Evolutionary conservation across 1,140 invertebrate species (phyloP), one percentile per base, ranked within the genome.

Genomic region (Bathynomus jamesi): DNA sequence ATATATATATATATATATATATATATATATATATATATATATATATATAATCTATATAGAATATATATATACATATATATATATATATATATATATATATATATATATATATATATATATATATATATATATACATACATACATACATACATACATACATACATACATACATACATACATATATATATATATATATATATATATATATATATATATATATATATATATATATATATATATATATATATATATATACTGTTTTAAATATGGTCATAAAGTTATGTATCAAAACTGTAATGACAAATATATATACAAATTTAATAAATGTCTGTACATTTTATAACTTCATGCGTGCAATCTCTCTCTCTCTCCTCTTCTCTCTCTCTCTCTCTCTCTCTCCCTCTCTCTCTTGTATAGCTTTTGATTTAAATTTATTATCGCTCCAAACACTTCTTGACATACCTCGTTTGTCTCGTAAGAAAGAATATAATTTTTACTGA

Each of bases 1-100:
- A 53, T 53, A 53, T 53, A 53, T 53, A 53, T 53, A 53, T 53
- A 53, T 53, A 53, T 53, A 53, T 53, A 53, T 53, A 53, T 53
- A 53, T 53, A 53, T 53, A 53, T 53, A 53, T 53, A 53, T 53
- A 53, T 53, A 53, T 53, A 5, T 53, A 53, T 53, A 53, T 40
- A 53, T 53, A 53, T 53, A 53, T 53, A 53, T 53, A 53, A 53
- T 53, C 13, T 53, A 53, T 53, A 53, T 53, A 53, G n/a, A n/a
- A 53, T 53, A 53, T 53, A 53, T 53, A 53, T 53, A 53, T 53
- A 53, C 21, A 53, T 53, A 53, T 53, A 53, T 53, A 53, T 53
- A 53, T 53, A 53, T 53, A 5, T 53, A 53, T 53, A 53, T 40
- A 53, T 53, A 53, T 53, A 53, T 53, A 53, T 53, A 53, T 53